Percentiles rank a stretch among this genome's conserved stretches.
These are phyloP conservation scores for Ephialtes manifestator DNA, from an alignment of 2,888 invertebrate genomes.

Conservation along the genomic window DNA sequence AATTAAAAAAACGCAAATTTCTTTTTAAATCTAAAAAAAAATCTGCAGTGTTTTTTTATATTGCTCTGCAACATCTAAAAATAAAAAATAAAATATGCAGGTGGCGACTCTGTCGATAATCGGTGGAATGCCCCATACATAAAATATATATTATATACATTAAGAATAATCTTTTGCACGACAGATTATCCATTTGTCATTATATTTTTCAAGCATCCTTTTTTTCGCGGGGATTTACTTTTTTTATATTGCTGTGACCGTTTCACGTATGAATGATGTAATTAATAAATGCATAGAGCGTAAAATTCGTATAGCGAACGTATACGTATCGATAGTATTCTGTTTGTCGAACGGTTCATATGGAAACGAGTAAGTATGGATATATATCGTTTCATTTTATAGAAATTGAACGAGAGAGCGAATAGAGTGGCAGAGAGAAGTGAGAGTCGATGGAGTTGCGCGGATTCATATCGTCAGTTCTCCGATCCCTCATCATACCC, in stretches of 20 bases:
- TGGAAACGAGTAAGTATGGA: neutral
- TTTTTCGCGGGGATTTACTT: too few species aligned
- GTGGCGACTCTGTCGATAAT: too few species aligned
- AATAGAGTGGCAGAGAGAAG: neutral
- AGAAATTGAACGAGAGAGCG: conserved; percentile 20
- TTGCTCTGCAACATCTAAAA: too few species aligned
- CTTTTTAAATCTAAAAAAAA: too few species aligned
- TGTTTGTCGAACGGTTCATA: neutral
- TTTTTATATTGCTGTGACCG: neutral
- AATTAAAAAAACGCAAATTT: too few species aligned
- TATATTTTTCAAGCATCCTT: too few species aligned
- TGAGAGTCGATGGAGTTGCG: conserved; percentile 12
- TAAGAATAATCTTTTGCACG: too few species aligned
- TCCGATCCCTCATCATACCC: conserved; percentile 19
- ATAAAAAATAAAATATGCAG: too few species aligned
- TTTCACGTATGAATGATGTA: neutral
- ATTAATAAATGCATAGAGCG: neutral
- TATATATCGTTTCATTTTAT: neutral
- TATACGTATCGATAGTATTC: neutral
- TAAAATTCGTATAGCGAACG: neutral
- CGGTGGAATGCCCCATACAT: too few species aligned
- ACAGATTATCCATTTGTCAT: too few species aligned
- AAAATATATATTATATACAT: too few species aligned
- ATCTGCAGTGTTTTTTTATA: too few species aligned
- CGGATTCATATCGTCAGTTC: conserved; percentile 9